These are phyloP conservation scores for Nudaria mundana DNA, from an alignment of 2,888 invertebrate species.

Conservation along the genomic window DNA sequence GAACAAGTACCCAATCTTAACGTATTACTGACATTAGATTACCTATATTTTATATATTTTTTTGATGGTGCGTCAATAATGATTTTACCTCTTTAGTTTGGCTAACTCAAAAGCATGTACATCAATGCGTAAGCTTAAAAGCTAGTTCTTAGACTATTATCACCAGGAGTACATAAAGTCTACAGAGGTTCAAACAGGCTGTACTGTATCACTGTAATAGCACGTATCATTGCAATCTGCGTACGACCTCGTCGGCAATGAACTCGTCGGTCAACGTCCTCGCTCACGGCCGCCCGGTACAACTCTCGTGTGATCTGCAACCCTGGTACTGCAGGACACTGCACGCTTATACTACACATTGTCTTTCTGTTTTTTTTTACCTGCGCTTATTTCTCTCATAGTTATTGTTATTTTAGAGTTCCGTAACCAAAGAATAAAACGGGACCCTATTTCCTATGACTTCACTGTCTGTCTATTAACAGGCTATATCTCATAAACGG, in stretches of 20 bases:
- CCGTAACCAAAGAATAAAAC: neutral
- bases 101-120: no score
- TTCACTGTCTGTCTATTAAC: no score
- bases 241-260: conserved; percentile 32
- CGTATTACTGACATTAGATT: no score
- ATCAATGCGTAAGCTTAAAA: no score
- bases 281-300: conserved; percentile 36
- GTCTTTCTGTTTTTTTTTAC: neutral
- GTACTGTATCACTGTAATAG: no score
- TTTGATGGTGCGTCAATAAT: no score
- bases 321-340: conserved; percentile 24
- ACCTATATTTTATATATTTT: no score
- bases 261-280: conserved; percentile 33
- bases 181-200: conserved; percentile 2
- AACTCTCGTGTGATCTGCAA: conserved; percentile 25
- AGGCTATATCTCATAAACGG: no score
- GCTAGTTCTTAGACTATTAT: conserved; percentile 1
- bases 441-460: neutral
- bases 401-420: neutral
- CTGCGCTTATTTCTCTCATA: no score
- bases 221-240: conserved; percentile 17
- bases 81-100: no score
- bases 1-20: no score
- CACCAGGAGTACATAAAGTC: conserved; percentile 6
- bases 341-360: conserved; percentile 2